Percentiles rank a stretch among this genome's conserved stretches.
Evolutionary conservation across 2,888 invertebrate species (phyloP).

Genomic region (Pemphredon lugubris): DNA sequence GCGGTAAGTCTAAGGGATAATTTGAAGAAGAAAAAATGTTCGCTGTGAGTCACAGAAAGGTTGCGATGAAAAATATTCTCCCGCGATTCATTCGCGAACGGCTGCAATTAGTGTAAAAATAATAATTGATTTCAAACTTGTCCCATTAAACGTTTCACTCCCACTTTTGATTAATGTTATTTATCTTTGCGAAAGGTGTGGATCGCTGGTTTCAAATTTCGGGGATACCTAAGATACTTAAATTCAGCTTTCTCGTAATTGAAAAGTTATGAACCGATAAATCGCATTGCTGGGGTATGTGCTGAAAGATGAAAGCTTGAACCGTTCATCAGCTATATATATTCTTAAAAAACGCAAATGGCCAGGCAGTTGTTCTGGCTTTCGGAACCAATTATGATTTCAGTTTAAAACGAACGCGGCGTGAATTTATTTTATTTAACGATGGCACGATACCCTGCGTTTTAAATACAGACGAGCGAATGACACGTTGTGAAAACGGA

Average conservation of each 20-base stretch:
- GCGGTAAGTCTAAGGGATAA: conserved; percentile 29
- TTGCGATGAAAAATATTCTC: no score
- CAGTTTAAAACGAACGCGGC: conserved; percentile 29
- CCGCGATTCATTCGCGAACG: no score
- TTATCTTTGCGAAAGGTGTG: background rate
- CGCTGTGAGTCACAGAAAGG: background rate
- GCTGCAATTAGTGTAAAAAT: no score
- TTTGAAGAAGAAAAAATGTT: conserved; percentile 42
- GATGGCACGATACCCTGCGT: conserved; percentile 5
- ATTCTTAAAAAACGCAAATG: conserved; percentile 40
- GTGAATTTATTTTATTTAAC: conserved; percentile 50
- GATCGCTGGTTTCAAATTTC: background rate
- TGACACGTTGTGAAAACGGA: conserved; percentile 22
- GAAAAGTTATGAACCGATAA: conserved; percentile 9
- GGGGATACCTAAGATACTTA: no score
- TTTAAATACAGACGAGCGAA: conserved; percentile 37
- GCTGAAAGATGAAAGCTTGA: conserved; percentile 1
- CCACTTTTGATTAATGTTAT: background rate
- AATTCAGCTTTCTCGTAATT: background rate
- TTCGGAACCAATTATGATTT: conserved; percentile 47
- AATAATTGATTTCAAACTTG: no score
- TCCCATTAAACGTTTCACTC: background rate
- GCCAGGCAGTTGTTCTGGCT: conserved; percentile 19
- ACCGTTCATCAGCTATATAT: conserved; percentile 7
- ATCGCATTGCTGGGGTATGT: no score